phyloP scores from a whole-genome alignment of 2,113 vertebrate genomes.

The Pundamilia nyererei region DNA sequence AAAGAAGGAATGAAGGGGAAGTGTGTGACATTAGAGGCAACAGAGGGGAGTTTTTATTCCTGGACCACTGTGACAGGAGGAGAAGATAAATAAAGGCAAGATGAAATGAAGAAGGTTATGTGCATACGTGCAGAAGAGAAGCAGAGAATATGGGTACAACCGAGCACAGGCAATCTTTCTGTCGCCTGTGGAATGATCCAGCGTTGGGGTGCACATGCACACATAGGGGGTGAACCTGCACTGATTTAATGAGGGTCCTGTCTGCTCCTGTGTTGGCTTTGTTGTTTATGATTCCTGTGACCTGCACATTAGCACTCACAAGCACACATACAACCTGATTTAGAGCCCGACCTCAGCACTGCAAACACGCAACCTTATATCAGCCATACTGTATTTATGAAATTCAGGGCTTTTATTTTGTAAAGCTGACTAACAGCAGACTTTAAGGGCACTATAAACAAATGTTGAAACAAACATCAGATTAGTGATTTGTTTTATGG shows the following conservation, averaged over 20 bases:
- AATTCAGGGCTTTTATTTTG: slow-evolving; percentile 3
- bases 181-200: slow-evolving; percentile 25
- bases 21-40: not conserved
- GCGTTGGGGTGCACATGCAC: not conserved
- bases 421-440: not conserved
- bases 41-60: slow-evolving; percentile 22
- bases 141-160: not conserved
- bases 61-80: not conserved
- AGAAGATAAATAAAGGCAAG: not conserved
- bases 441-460: not conserved
- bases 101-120: not conserved
- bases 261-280: slow-evolving; percentile 11
- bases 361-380: not conserved
- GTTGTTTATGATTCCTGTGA: slow-evolving; percentile 39
- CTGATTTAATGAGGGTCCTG: slow-evolving; percentile 38
- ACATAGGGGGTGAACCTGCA: not conserved
- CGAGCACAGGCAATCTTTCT: slow-evolving; percentile 40
- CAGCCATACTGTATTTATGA: not conserved
- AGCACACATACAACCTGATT: not conserved
- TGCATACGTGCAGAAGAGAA: not conserved
- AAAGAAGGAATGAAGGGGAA: slow-evolving; percentile 1
- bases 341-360: not conserved
- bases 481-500: not conserved
- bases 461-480: not conserved
- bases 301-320: not conserved